A percentile compares a stretch with the other conserved stretches of the same genome.
phyloP scores from a whole-genome alignment of 2,888 invertebrate genomes.

The Drosophila pseudotalamancana region DNA sequence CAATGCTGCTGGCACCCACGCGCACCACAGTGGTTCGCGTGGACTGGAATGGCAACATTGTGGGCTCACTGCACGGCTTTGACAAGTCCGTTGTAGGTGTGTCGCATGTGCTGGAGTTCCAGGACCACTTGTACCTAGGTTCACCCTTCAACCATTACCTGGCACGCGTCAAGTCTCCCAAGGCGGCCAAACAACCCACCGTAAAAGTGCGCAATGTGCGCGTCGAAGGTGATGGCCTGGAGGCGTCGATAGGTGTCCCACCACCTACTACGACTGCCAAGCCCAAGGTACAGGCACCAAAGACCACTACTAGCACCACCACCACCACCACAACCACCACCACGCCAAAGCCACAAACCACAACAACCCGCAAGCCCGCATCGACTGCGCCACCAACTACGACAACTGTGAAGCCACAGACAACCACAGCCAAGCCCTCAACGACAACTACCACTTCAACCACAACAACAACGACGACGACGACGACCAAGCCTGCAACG shows the following conservation, averaged over 20 bases:
- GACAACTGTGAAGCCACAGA: constrained; percentile 36
- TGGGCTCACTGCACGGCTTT: constrained; percentile 88
- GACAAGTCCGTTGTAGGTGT: constrained; percentile 86
- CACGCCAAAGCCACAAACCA: constrained; percentile 56
- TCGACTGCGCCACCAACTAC: constrained; percentile 53
- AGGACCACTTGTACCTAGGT: constrained; percentile 88
- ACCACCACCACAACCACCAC: constrained; percentile 53
- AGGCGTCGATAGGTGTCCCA: constrained; percentile 71
- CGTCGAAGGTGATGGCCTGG: constrained; percentile 79
- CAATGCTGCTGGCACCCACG: constrained; percentile 80
- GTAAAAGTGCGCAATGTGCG: constrained; percentile 82
- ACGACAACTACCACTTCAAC: constrained; percentile 57
- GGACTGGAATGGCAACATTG: constrained; percentile 89
- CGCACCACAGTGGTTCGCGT: constrained; percentile 87
- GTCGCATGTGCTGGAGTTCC: constrained; percentile 88
- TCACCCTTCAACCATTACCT: constrained; percentile 89
- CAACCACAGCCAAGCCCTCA: constrained; percentile 54
- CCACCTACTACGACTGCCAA: constrained; percentile 63
- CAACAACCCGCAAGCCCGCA: constrained; percentile 52
- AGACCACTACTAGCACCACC: constrained; percentile 65
- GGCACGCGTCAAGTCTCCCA: constrained; percentile 87
- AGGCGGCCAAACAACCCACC: constrained; percentile 69
- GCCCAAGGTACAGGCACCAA: constrained; percentile 56
- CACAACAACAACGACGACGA: constrained; percentile 40
- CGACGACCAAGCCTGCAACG: constrained; percentile 36